Evolutionary conservation across 1,140 invertebrate genomes (phyloP).

Genomic region (Subanguina moxae): DNA sequence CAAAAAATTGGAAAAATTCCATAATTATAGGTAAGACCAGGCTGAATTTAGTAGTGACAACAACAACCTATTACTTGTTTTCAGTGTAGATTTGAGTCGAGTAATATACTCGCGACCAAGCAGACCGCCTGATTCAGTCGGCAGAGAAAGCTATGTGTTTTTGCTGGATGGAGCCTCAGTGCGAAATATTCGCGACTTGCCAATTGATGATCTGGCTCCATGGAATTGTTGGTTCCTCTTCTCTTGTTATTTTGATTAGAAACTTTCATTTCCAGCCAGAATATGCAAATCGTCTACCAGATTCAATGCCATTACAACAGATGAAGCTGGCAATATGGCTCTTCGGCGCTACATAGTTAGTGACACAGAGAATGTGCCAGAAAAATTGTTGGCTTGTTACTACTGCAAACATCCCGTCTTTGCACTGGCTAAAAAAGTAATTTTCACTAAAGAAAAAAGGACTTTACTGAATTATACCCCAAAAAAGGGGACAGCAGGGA

Average conservation of each 20-base stretch:
- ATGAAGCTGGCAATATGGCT: constrained; percentile 19
- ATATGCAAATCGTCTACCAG: constrained; percentile 34
- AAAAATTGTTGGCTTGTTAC: constrained; percentile 26
- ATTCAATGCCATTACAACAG: constrained; percentile 20
- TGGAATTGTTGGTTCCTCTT: constrained; percentile 23
- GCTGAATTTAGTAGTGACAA: too few species aligned
- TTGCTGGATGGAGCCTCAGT: constrained; percentile 21
- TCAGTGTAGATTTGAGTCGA: constrained; percentile 22
- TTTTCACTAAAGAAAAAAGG: too few species aligned
- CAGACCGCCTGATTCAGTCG: constrained; percentile 23
- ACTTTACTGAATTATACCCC: too few species aligned
- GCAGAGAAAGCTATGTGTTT: constrained; percentile 26
- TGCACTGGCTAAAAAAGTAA: constrained; percentile 26
- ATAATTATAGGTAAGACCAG: neutral
- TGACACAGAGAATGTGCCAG: constrained; percentile 24
- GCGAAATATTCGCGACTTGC: constrained; percentile 25
- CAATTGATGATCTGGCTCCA: constrained; percentile 30
- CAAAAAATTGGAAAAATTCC: too few species aligned
- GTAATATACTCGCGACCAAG: constrained; percentile 23
- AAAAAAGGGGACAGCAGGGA: too few species aligned
- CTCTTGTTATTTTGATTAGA: neutral
- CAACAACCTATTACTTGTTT: neutral
- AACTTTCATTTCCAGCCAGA: constrained; percentile 12
- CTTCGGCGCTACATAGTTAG: constrained; percentile 28
- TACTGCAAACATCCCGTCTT: constrained; percentile 32